Base-by-base conservation (phyloP, 2,113 vertebrate species). In the Hyperopisus bebe region DNA sequence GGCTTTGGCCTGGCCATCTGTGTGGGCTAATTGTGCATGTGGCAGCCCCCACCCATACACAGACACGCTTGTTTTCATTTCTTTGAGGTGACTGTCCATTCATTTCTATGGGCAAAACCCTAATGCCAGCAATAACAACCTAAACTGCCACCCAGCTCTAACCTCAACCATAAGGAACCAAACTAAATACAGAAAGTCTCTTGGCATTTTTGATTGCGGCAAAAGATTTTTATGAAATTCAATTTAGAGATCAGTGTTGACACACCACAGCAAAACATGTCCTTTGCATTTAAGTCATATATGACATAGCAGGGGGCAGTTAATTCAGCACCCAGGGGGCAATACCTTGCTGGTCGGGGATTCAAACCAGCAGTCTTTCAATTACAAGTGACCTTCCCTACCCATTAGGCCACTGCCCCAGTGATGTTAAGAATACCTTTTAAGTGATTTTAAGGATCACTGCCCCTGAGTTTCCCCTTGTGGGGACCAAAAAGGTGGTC, bases 11-110 rank as follows among this genome's bases (percentile, higher is more conserved):
- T 44, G 39, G 87, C 55, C 87, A 66, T 66, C 35, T 88, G 87
- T 62, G 55, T 66, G 24, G 51, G 53, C 21, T 13, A 24, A 46
- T n/a, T 27, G 51, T 46, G 53, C 35, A 31, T 46, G 90, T 90
- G 58, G 89, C 39, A 42, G 90, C 90, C 92, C 92, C 92, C 92
- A 11, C 62, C 31, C 66, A 3, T 31, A 74, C 66, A 74, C 66
- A 77, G 13, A 77, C 31, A 39, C 13, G 35, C 35, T 11, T 11
- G 62, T 13, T 27, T 27, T 66, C 8, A 66, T 66, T 10, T 66
- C 24, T 27, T 62, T 62, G 8, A n/a, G 24, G 24, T 7, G 58
- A 27, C 62, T 27, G 9, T 10, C 58, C 58, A 66, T 66, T 66
- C 8, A 66, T 66, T 27, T 66, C 62, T 66, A 66, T 11, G 62